Conservation (phyloP, 2,888 invertebrate species). For the Steinernema carpocapsae region DNA sequence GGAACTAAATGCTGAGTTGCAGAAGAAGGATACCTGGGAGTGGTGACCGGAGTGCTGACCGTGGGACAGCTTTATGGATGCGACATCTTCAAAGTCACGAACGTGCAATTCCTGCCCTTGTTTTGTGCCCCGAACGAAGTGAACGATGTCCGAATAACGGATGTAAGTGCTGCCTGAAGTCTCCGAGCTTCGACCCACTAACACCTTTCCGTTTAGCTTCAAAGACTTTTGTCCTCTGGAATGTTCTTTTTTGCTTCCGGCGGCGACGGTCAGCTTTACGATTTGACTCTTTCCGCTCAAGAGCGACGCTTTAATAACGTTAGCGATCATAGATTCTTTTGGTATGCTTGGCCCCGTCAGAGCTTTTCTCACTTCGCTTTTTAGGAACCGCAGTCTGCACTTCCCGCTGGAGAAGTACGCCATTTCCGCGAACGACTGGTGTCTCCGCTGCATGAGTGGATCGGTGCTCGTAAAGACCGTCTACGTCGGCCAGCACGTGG, state of each 20-base stretch:
- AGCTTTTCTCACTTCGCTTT: constrained; percentile 21
- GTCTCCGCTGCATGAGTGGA: constrained; percentile 93
- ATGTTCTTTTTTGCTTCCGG: constrained; percentile 90
- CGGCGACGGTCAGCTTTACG: constrained; percentile 75
- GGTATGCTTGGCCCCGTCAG: constrained; percentile 74
- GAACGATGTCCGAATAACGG: constrained; percentile 57
- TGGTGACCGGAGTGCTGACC: constrained; percentile 93
- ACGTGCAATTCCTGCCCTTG: constrained; percentile 63
- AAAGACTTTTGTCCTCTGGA: constrained; percentile 93
- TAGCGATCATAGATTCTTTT: constrained; percentile 96
- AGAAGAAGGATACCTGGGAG: constrained; percentile 84
- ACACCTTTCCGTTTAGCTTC: constrained; percentile 67
- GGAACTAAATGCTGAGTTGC: constrained; percentile 32
- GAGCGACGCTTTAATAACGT: constrained; percentile 79
- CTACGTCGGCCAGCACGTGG: constrained; percentile 94
- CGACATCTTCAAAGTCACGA: constrained; percentile 80
- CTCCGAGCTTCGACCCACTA: constrained; percentile 1
- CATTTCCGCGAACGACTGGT: constrained; percentile 87
- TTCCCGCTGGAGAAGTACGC: constrained; percentile 89
- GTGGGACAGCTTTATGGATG: constrained; percentile 92
- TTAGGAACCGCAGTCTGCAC: constrained; percentile 89
- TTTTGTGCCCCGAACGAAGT: constrained; percentile 50
- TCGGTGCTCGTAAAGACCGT: constrained; percentile 90
- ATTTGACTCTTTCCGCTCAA: constrained; percentile 92
- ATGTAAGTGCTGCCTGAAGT: constrained; percentile 51